Evolutionary conservation across 2,113 vertebrate species (phyloP).

Genomic region (Platichthys stellatus): DNA sequence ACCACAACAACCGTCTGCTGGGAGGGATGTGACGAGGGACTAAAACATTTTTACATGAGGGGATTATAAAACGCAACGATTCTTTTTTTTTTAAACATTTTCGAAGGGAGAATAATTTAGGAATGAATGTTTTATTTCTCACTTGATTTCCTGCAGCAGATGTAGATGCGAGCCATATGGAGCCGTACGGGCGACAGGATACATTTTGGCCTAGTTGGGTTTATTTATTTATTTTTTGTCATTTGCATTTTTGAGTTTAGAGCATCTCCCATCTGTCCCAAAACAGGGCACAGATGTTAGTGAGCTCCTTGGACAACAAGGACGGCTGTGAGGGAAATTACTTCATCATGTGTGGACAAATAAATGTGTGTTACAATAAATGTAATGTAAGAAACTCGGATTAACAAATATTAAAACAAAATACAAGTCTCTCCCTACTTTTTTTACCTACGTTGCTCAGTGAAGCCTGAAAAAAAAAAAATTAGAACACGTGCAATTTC

Average conservation of each 20-base stretch:
- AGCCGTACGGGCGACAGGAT: slow-evolving; percentile 36
- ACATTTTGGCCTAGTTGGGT: slow-evolving; percentile 50
- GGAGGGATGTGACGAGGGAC: slow-evolving; percentile 7
- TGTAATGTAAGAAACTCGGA: not conserved
- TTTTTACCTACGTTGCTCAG: not conserved
- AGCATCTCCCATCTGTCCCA: slow-evolving; percentile 52
- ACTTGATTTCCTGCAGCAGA: slow-evolving; percentile 57
- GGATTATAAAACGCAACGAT: slow-evolving; percentile 32
- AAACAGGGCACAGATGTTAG: slow-evolving; percentile 59
- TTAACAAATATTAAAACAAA: not conserved
- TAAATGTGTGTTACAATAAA: not conserved
- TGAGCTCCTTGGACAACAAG: slow-evolving; percentile 36
- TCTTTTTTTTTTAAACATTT: slow-evolving; percentile 17
- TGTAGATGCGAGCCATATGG: slow-evolving; percentile 53
- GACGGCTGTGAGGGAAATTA: slow-evolving; percentile 20
- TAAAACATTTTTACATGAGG: not conserved
- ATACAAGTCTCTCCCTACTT: not conserved
- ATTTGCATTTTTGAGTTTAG: slow-evolving; percentile 38
- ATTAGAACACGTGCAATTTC: slow-evolving; percentile 67
- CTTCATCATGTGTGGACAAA: slow-evolving; percentile 4
- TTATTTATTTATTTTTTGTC: slow-evolving; percentile 35
- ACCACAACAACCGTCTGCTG: slow-evolving; percentile 49
- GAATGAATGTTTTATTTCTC: slow-evolving; percentile 51
- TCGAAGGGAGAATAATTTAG: not conserved
- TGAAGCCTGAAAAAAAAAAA: slow-evolving; percentile 18